Percentiles rank a stretch among this genome's conserved stretches.
phyloP scores from a whole-genome alignment of 2,797 vertebrate genomes.

The Alectoris magna region DNA sequence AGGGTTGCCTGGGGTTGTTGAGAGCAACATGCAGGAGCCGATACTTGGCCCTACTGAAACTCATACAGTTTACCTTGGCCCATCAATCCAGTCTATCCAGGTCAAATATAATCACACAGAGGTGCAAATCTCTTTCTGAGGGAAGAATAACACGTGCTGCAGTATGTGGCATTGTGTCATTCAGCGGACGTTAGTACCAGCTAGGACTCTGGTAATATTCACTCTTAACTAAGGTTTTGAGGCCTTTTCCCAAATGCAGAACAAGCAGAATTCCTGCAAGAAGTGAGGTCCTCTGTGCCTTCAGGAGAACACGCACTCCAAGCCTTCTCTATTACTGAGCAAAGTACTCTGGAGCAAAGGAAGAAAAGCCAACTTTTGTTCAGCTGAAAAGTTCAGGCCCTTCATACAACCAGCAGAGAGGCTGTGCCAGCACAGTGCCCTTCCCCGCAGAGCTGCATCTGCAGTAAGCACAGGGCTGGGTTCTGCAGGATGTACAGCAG shows the following conservation, averaged over 20 bases:
- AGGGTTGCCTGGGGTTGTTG: too few species aligned
- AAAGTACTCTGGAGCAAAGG: not conserved
- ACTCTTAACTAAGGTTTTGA: not conserved
- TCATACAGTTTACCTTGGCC: too few species aligned
- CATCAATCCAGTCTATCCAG: too few species aligned
- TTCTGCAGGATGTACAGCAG: not conserved
- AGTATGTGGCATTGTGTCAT: not conserved
- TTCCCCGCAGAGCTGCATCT: not conserved
- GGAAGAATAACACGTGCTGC: not conserved
- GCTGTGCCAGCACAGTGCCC: not conserved
- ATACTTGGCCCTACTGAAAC: too few species aligned
- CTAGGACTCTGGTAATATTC: not conserved
- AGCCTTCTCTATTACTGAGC: not conserved
- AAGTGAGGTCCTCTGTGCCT: rapidly evolving
- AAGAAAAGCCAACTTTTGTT: not conserved
- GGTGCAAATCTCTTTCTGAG: not conserved
- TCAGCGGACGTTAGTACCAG: not conserved
- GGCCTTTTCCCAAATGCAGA: not conserved
- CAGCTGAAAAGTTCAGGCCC: not conserved
- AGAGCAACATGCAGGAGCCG: too few species aligned
- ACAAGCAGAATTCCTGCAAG: not conserved
- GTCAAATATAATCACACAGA: not conserved
- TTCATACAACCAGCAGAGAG: not conserved
- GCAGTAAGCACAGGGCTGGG: not conserved
- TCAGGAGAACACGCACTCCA: rapidly evolving